Base-by-base conservation (phyloP, 2,888 invertebrate genomes). In the Patella ulyssiponensis region DNA sequence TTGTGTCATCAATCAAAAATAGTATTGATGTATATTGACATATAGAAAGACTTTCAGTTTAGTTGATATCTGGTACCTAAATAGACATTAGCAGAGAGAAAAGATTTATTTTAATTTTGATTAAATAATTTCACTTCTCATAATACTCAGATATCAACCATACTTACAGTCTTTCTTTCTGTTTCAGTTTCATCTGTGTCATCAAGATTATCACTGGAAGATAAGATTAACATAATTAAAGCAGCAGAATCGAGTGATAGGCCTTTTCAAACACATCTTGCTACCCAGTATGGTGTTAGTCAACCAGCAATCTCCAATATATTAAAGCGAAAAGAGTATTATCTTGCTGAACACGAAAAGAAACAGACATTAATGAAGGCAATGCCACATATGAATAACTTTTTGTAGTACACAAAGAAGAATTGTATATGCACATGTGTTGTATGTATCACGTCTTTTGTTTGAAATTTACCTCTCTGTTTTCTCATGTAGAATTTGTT, bases 91-190 rank as follows among this genome's bases (percentile, higher is more conserved):
- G 44, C 44, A 44, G 44, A 44, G 44, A 64, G 64, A 23, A 23
- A 64, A 64, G 64, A 64, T 15, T 23, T 23, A 64, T 64, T 64
- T 64, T 56, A n/a, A 56, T 15, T 56, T 17, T 17, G 17, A 56
- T 56, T 56, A 56, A 56, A 17, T 17, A 56, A 56, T 56, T 56
- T n/a, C n/a, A 64, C 64, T 64, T 64, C 64, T 64, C 23, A 23
- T 23, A 23, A 64, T 12, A 23, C 14, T 64, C 11, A 64, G 23
- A 20, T 64, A 11, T 23, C 20, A 64, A 64, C 23, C 11, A 23
- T 64, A 20, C 64, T 64, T 20, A 64, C 20, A 64, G 64, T 64
- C 64, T 64, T 64, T 64, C 64, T 64, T 64, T 64, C 23, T 64
- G 23, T 64, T 64, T 64, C 64, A 64, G 64, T 64, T 11, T 44